These are phyloP conservation scores for Trematocara unimaculatum DNA, from an alignment of 2,113 vertebrate species.

Conservation along the genomic window DNA sequence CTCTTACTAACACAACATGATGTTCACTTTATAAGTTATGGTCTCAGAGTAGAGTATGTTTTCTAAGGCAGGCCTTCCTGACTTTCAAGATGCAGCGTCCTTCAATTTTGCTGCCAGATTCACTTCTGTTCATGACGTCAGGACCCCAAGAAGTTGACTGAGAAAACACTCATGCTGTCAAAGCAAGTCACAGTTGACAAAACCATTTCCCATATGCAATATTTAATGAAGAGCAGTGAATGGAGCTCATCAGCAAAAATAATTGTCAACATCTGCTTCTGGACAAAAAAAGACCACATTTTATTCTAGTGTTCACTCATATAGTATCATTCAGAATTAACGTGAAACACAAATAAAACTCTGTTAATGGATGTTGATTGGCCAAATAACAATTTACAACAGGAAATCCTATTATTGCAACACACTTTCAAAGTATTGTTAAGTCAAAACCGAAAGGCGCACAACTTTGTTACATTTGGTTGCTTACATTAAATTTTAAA, in stretches of 20 bases:
- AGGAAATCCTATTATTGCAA: not conserved
- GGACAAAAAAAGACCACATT: not conserved
- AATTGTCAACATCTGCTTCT: not conserved
- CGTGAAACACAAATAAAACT: not conserved
- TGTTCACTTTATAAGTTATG: not conserved
- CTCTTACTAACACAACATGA: not conserved
- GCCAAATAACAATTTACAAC: accelerated
- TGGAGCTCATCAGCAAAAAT: not conserved
- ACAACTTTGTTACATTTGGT: not conserved
- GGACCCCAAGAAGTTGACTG: not conserved
- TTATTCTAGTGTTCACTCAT: accelerated
- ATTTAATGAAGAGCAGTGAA: not conserved
- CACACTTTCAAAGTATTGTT: not conserved
- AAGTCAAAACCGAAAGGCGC: not conserved
- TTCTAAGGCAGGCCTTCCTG: not conserved
- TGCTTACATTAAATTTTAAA: not conserved
- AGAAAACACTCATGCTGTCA: not conserved
- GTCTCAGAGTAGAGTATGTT: not conserved
- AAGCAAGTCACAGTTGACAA: not conserved
- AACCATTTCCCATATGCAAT: not conserved
- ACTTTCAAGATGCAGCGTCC: not conserved
- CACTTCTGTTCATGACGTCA: not conserved
- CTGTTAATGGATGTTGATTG: not conserved
- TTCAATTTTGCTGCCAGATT: not conserved
- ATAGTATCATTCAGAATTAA: not conserved